Evolutionary conservation across 2,888 invertebrate genomes (phyloP), one percentile per base, ranked within the genome.

Genomic region (Xanthia togata): DNA sequence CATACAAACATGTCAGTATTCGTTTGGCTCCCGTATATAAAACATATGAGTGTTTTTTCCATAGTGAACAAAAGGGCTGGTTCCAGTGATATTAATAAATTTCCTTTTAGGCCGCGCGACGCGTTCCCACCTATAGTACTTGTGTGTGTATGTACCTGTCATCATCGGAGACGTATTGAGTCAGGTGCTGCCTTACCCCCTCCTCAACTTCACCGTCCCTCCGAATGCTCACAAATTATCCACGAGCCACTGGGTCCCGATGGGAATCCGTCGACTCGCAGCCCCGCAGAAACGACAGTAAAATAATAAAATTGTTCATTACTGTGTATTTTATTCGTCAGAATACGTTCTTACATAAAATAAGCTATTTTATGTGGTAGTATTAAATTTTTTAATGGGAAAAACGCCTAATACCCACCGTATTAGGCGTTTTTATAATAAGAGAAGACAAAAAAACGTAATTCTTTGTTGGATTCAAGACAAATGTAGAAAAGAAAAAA

Each of bases 241-340:
- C 79, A 85, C 90, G 87, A 85, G 62, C 79, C 85, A 83, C 76
- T 87, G 90, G 57, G 47, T 84, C 73, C 83, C 87, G 87, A 88
- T 84, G 88, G 82, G 79, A 83, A 84, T 82, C 80, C 71, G 72
- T 65, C 76, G 72, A 75, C 76, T 76, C 73, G 65, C 75, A 78
- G 73, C 70, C 70, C 78, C 64, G 83, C 76, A 75, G 57, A 75
- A 69, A 79, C 70, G 74, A 78, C 81, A 82, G 78, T 53, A 55
- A 85, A 82, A 86, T 80, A 84, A 87, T 82, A 81, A 82, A 84
- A 84, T 79, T 82, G 84, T 85, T 85, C 81, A 85, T 80, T 71
- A 70, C 71, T 71, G 72, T 74, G 74, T 76, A 81, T 82, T 76
- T 82, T 79, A 65, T 76, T 75, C 78, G 59, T 59, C 20, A 62